Evolutionary conservation across 1,140 invertebrate genomes (phyloP), one percentile per base, ranked within the genome.

Genomic region (Fopius arisanus): DNA sequence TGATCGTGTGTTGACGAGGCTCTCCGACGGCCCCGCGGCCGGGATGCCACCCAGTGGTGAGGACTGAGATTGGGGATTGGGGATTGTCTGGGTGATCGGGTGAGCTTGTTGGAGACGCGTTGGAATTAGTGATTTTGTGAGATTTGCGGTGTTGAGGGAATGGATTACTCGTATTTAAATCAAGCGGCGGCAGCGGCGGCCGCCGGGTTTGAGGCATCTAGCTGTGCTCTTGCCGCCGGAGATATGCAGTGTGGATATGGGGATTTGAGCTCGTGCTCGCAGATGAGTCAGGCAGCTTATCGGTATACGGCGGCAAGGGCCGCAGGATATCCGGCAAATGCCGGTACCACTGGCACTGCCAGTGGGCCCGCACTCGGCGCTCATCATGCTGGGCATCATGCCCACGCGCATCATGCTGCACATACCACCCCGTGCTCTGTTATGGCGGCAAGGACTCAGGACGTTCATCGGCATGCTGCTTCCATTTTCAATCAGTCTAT

Each of bases 211-310:
- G 91, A 92, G 77, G 89, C 89, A 1, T 92, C 91, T 12, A 91
- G 89, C 78, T 93, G 92, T 79, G 88, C 93, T 70, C 87, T 92
- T 66, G 88, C 89, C 12, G 86, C 90, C 33, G 89, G 90, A 72
- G 92, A 92, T 87, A 92, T 94, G 88, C 92, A 93, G 40, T 94
- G 93, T 84, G 92, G 94, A 6, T 96, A 96, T 86, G 93, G 94
- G 26, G 95, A 96, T 84, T 89, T 95, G 75, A 93, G 94, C 26
- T 94, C 94, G 10, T 96, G 95, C 86, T 94, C 94, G 51, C 95
- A 96, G 88, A 95, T 96, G 93, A 94, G 93, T 67, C 92, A 93
- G 80, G 92, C 92, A 2, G 92, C 92, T 1, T 93, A 93, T 81
- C 89, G 92, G 4, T 93, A 94, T 79, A 90, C 90, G 14, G 92